phyloP scores from a whole-genome alignment of 2,888 invertebrate species.

The Polydrusus cervinus region DNA sequence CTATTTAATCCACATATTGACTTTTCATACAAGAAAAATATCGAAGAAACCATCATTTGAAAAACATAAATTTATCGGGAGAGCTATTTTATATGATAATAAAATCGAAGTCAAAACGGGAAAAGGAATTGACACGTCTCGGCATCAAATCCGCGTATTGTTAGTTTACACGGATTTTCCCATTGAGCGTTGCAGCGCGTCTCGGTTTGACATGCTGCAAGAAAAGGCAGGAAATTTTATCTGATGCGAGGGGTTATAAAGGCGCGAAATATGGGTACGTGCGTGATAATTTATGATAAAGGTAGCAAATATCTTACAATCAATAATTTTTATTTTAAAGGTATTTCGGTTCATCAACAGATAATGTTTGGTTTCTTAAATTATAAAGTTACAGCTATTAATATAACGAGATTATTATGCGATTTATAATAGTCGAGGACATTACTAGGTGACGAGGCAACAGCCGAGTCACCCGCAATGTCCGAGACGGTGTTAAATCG shows the following conservation, averaged over 20 bases:
- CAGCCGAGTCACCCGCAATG: too few relatives aligned
- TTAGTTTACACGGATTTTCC: slow-evolving; percentile 25
- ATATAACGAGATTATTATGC: too few relatives aligned
- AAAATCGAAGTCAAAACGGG: slow-evolving; percentile 13
- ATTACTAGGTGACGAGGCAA: too few relatives aligned
- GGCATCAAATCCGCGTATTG: slow-evolving; percentile 30
- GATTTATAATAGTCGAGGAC: too few relatives aligned
- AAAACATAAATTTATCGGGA: background rate
- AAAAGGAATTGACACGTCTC: slow-evolving; percentile 28
- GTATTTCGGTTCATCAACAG: too few relatives aligned
- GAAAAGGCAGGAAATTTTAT: slow-evolving; percentile 19
- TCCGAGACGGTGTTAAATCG: too few relatives aligned
- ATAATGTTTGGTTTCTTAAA: too few relatives aligned
- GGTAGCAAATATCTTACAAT: background rate
- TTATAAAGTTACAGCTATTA: too few relatives aligned
- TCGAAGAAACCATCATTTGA: background rate
- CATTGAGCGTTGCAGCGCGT: slow-evolving; percentile 9
- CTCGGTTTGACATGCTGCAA: slow-evolving; percentile 15
- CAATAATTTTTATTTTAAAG: background rate
- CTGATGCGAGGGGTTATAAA: background rate
- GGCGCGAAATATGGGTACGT: background rate
- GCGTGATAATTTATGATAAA: background rate
- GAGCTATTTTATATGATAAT: slow-evolving; percentile 30
- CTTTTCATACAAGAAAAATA: background rate
- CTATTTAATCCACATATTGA: background rate